Conservation (phyloP, 2,113 vertebrate species). For the Eleginops maclovinus region DNA sequence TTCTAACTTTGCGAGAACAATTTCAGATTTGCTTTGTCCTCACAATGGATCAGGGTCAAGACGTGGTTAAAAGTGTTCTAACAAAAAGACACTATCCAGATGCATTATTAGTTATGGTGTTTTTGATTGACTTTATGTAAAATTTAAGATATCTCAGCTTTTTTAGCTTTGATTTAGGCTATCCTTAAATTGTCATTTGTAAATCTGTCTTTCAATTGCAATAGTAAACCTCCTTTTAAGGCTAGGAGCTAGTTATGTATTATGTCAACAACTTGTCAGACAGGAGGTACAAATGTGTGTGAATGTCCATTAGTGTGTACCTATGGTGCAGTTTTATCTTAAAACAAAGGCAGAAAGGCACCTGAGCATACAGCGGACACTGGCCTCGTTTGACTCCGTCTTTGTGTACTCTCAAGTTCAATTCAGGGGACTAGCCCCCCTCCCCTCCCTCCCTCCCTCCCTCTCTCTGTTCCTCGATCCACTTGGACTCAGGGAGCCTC, state of each 20-base stretch:
- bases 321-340: slow-evolving; percentile 18
- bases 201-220: not conserved
- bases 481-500: slow-evolving; percentile 41
- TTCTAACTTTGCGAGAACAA: too few relatives aligned
- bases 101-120: too few relatives aligned
- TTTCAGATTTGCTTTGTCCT: too few relatives aligned
- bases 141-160: too few relatives aligned
- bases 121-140: too few relatives aligned
- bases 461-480: slow-evolving; percentile 21
- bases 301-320: not conserved
- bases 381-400: slow-evolving; percentile 56
- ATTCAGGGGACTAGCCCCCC: slow-evolving; percentile 38
- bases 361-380: not conserved
- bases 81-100: too few relatives aligned
- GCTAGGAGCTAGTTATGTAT: not conserved
- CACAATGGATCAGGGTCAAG: too few relatives aligned
- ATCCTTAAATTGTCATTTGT: not conserved
- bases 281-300: not conserved
- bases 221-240: not conserved
- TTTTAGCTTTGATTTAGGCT: not conserved
- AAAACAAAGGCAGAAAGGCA: slow-evolving; percentile 22
- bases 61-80: too few relatives aligned
- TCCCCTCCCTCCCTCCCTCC: not conserved
- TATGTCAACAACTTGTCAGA: not conserved
- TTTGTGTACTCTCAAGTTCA: slow-evolving; percentile 55